Percentiles rank a stretch among this genome's conserved stretches.
Conservation (phyloP, 2,888 invertebrate species). For the Mesodorylaimus sp. region DNA sequence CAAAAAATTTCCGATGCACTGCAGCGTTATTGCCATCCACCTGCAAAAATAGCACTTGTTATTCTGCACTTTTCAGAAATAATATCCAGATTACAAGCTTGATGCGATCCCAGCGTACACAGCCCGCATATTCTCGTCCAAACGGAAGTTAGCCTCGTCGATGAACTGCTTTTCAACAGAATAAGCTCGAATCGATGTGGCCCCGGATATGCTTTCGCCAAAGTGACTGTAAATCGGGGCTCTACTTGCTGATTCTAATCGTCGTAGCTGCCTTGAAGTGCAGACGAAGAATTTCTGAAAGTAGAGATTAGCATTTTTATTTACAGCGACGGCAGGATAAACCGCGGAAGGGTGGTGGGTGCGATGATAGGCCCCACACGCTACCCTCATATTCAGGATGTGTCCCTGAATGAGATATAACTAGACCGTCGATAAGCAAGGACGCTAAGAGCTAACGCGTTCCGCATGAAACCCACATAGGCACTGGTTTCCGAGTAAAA, state of each 20-base stretch:
- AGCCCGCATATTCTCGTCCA: slow-evolving; percentile 76
- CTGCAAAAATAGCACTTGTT: too few species aligned
- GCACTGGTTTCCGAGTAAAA: too few species aligned
- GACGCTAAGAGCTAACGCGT: too few species aligned
- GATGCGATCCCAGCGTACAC: slow-evolving; percentile 41
- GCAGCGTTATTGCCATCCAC: slow-evolving; percentile 36
- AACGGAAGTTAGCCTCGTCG: slow-evolving; percentile 59
- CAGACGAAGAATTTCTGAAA: slow-evolving; percentile 79
- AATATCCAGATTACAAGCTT: background rate
- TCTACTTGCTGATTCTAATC: slow-evolving; percentile 26
- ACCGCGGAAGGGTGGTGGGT: too few species aligned
- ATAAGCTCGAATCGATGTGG: slow-evolving; percentile 21
- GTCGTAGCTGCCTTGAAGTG: slow-evolving; percentile 57
- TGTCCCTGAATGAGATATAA: too few species aligned
- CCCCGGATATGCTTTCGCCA: slow-evolving; percentile 37
- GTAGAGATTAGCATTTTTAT: too few species aligned
- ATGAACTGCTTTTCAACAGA: slow-evolving; percentile 40
- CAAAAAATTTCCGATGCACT: slow-evolving; percentile 41
- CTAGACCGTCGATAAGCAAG: too few species aligned
- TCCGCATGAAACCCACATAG: too few species aligned
- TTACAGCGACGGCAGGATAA: too few species aligned
- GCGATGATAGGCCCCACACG: too few species aligned
- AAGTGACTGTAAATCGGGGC: slow-evolving; percentile 29
- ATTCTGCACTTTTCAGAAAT: too few species aligned
- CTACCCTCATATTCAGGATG: too few species aligned